Evolutionary conservation across 1,140 invertebrate genomes (phyloP), one percentile per base, ranked within the genome.

Genomic region (Cyphomyrmex costatus): DNA sequence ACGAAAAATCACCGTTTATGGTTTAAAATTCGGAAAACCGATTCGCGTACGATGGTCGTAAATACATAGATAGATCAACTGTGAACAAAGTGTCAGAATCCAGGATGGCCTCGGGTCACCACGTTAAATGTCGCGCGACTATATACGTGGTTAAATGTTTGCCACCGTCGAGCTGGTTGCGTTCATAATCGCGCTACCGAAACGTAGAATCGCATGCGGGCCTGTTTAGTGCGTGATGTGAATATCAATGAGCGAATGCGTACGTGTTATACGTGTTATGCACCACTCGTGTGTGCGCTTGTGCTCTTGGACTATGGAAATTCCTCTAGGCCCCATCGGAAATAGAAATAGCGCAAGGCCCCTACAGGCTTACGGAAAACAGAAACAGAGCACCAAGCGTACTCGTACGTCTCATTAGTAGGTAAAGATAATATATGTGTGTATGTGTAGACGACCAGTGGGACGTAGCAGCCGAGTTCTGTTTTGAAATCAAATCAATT

Each of bases 401-500:
- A 16, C 56, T 16, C 8, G 46, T 5, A 19, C 73, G 63, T 7
- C 53, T 82, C 79, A 82, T 82, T 82, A 82, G 33, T 16, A 27
- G 19, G 16, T 82, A 82, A 82, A 73, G 36, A 60, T 36, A 27
- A n/a, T n/a, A n/a, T n/a, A n/a, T n/a, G n/a, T n/a, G n/a, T n/a
- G n/a, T n/a, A n/a, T n/a, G n/a, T n/a, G 12, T 30, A 36, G 53
- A 58, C 51, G 53, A 24, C 79, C 79, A 56, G 2, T 46, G 36
- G 21, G 12, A 36, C 27, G 77, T n/a, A n/a, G 19, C 19, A 24
- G n/a, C n/a, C n/a, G 2, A 58, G 36, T 24, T 42, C 63, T 12
- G 66, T 58, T 82, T 82, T 73, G 66, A 73, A 82, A 82, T 82
- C 79, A 73, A 82, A 73, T 82, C 51, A 58, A 82, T 82, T 82